Percentiles rank a stretch among this genome's conserved stretches.
These are phyloP conservation scores for Microtus californicus DNA, from an alignment of 2,797 vertebrate genomes.

Conservation along the genomic window DNA sequence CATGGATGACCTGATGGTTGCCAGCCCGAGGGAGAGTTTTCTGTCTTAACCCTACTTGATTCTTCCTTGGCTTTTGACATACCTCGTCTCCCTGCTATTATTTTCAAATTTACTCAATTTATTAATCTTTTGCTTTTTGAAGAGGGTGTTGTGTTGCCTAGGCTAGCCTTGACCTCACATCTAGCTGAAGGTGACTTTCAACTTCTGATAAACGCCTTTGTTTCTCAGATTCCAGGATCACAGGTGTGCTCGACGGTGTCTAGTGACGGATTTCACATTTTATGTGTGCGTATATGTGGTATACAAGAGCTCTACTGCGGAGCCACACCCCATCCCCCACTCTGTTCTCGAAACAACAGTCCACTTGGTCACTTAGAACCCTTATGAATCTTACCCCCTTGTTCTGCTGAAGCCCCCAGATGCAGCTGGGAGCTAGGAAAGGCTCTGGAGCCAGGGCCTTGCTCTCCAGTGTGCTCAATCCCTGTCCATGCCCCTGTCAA, in stretches of 20 bases:
- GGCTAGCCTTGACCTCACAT: neutral
- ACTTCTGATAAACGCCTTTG: too few species aligned
- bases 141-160: neutral
- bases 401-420: neutral
- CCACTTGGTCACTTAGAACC: neutral
- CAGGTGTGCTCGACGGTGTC: too few species aligned
- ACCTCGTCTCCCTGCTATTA: neutral
- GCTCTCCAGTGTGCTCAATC: too few species aligned
- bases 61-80: neutral
- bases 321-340: neutral
- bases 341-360: neutral
- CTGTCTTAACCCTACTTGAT: neutral
- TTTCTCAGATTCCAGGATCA: neutral
- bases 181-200: too few species aligned
- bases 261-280: too few species aligned
- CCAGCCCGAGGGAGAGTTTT: neutral
- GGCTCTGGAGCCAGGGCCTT: neutral
- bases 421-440: neutral
- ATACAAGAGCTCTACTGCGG: neutral
- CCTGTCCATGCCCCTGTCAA: neutral
- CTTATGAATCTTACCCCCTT: neutral
- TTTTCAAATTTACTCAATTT: neutral
- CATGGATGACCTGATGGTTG: neutral
- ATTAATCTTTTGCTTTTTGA: neutral
- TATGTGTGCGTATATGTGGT: too few species aligned